Percentiles rank a stretch among this genome's conserved stretches.
Conservation (phyloP, 2,888 invertebrate species). For the Tanypteryx hageni region DNA sequence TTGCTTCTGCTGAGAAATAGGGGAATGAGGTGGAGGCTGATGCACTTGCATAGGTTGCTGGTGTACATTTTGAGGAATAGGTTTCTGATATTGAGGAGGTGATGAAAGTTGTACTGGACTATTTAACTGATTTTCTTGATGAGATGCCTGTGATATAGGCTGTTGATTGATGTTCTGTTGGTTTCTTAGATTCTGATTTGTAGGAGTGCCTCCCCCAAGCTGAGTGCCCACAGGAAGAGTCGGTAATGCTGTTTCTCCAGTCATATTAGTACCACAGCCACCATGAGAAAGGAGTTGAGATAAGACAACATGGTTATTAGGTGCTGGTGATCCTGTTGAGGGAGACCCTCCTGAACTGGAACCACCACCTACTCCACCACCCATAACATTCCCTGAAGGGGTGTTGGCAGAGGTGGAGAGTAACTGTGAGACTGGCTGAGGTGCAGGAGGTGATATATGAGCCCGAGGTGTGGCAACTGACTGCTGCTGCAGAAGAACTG, state of each 20-base stretch:
- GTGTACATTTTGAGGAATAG: constrained; percentile 37
- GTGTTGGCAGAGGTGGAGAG: constrained; percentile 60
- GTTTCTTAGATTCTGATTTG: constrained; percentile 47
- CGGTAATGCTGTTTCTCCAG: constrained; percentile 39
- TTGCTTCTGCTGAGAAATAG: background rate
- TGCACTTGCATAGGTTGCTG: constrained; percentile 3
- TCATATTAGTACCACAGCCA: constrained; percentile 34
- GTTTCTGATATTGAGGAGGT: constrained; percentile 37
- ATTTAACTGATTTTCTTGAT: constrained; percentile 43
- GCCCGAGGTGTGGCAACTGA: constrained; percentile 52
- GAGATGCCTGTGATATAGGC: constrained; percentile 25
- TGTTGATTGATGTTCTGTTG: constrained; percentile 22
- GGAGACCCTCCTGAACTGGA: constrained; percentile 43
- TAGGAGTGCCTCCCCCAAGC: constrained; percentile 5
- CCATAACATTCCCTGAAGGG: constrained; percentile 58
- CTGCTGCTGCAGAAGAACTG: constrained; percentile 51
- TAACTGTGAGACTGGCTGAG: constrained; percentile 46
- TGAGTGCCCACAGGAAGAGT: constrained; percentile 50
- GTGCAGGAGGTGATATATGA: constrained; percentile 38
- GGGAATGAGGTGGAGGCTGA: constrained; percentile 39
- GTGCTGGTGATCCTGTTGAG: constrained; percentile 49
- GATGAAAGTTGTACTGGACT: constrained; percentile 46
- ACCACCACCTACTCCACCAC: constrained; percentile 55
- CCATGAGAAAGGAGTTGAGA: constrained; percentile 66
- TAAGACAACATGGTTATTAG: constrained; percentile 67